Conservation (phyloP, 2,888 invertebrate species). For the Macroteleia sp. region DNA sequence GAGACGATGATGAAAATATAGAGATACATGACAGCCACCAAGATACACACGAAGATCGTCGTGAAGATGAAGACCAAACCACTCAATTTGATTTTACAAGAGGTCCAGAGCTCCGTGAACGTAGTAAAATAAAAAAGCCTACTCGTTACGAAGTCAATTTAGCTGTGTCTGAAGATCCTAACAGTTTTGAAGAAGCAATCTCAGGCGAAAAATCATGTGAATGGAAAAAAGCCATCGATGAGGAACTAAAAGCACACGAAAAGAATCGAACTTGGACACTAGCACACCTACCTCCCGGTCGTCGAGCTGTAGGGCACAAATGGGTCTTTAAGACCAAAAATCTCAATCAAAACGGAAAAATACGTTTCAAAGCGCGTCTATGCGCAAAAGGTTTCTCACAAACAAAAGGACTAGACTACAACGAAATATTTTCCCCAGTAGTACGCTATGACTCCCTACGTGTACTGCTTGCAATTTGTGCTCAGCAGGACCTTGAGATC, state of each 20-base stretch:
- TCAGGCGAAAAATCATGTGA: neutral
- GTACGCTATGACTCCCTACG: conserved; percentile 40
- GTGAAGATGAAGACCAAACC: too few species aligned
- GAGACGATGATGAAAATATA: too few species aligned
- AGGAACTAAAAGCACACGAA: conserved; percentile 11
- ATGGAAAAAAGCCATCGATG: conserved; percentile 12
- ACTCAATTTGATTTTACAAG: too few species aligned
- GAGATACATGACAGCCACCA: too few species aligned
- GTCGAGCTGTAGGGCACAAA: neutral
- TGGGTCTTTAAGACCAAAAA: conserved; percentile 17
- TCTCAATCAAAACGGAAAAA: neutral
- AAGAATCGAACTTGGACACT: conserved; percentile 26
- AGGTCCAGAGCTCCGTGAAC: too few species aligned
- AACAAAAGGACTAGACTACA: conserved; percentile 37
- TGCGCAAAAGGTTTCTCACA: conserved; percentile 58
- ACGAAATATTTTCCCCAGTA: conserved; percentile 50
- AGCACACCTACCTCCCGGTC: neutral
- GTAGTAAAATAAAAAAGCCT: too few species aligned
- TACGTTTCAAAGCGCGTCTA: conserved; percentile 59
- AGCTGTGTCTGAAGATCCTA: neutral
- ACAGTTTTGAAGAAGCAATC: neutral
- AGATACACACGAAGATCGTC: too few species aligned
- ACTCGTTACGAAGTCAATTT: too few species aligned
- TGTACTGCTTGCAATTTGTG: conserved; percentile 49
- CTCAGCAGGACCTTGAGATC: conserved; percentile 47